Percentiles rank a stretch among this genome's conserved stretches.
Evolutionary conservation across 2,797 vertebrate genomes (phyloP).

Genomic region (Sylvia borin): DNA sequence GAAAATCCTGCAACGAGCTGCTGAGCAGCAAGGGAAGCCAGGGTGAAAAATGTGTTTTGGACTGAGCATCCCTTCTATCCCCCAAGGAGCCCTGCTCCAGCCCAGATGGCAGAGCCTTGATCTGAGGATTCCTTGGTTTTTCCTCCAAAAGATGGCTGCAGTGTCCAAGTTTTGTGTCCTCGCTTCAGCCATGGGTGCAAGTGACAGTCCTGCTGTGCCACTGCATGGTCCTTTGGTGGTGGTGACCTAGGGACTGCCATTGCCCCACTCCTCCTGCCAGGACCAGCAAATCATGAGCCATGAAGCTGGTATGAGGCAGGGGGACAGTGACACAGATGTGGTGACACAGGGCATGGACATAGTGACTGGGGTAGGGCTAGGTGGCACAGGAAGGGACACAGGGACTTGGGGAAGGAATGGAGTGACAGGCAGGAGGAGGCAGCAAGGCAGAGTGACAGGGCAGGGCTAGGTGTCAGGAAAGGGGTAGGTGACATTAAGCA

Average conservation of each 20-base stretch:
- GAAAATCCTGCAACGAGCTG: fast-evolving
- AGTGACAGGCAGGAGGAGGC: not conserved
- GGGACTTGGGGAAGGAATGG: not conserved
- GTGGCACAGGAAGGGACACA: not conserved
- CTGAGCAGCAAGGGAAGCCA: fast-evolving
- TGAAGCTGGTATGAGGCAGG: not conserved
- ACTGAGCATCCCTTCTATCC: not conserved
- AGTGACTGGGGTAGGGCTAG: not conserved
- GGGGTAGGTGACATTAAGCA: not conserved
- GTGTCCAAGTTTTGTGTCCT: not conserved
- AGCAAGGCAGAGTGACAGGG: not conserved
- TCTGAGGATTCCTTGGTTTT: not conserved
- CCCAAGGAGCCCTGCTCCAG: not conserved
- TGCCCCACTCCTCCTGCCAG: not conserved
- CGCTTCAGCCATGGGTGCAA: fast-evolving
- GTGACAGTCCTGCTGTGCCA: not conserved
- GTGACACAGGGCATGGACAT: not conserved
- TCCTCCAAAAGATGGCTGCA: not conserved
- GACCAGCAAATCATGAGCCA: not conserved
- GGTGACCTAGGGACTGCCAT: not conserved
- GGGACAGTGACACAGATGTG: not conserved
- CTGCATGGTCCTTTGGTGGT: fast-evolving
- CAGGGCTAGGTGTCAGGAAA: not conserved
- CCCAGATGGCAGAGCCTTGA: not conserved
- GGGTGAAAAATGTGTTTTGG: not conserved